Evolutionary conservation across 2,888 invertebrate genomes (phyloP), one percentile per base, ranked within the genome.

Genomic region (Carcina quercana): DNA sequence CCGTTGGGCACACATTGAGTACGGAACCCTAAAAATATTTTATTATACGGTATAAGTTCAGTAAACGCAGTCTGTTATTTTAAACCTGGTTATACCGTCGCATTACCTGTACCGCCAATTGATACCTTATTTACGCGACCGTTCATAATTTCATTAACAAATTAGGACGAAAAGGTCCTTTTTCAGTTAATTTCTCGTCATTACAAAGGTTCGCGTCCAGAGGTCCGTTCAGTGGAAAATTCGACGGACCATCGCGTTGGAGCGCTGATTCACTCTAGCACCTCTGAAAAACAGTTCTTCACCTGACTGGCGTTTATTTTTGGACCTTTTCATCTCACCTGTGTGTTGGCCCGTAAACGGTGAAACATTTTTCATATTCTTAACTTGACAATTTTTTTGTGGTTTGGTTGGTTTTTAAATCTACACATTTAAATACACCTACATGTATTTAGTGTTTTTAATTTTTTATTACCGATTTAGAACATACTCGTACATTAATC

Each of bases 181-280:
- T 71, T 69, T 70, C 62, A 68, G 71, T 63, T 66, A 75, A 74
- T 74, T 72, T 72, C 59, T 73, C 68, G 66, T 65, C 72, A 71
- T 74, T 75, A 75, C 76, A 74, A 71, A 79, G 78, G 74, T 75
- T 58, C 52, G 63, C 65, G 68, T 63, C 68, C 68, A 69, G 63
- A 71, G 63, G 68, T 60, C 78, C 78, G 71, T 67, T 73, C 72
- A 75, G 78, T 80, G 82, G 83, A 82, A 83, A 83, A 79, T 80
- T 75, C 70, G 74, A 58, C 73, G 79, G 76, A 66, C 78, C 78
- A 74, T 59, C 75, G 74, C 75, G 69, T 79, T 66, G 70, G 67
- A 69, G 59, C 68, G 66, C 60, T 68, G 69, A 73, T 64, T 75
- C 73, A 67, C 71, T 68, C 71, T 66, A 75, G 79, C 82, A 76